A percentile compares a stretch with the other conserved stretches of the same genome.
Conservation (phyloP, 2,797 vertebrate genomes). For the Falco cherrug region DNA sequence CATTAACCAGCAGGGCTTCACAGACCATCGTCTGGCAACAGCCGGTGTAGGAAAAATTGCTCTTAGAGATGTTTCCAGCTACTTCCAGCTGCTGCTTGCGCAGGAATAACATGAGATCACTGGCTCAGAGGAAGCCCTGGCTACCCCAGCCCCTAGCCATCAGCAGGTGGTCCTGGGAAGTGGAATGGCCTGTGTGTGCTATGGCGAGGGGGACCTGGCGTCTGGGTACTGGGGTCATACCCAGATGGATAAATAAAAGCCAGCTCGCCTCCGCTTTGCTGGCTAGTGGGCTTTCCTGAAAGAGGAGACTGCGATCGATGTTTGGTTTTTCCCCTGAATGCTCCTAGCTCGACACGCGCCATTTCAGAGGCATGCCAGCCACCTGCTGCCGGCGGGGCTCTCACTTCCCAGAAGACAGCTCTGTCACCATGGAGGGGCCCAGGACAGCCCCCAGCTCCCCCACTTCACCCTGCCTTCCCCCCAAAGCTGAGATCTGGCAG, state of each 20-base stretch:
- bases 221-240: background rate
- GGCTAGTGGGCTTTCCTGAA: conserved; percentile 14
- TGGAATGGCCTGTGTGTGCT: background rate
- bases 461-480: background rate
- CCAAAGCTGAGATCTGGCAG: background rate
- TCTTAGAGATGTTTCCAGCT: conserved; percentile 35
- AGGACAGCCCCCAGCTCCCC: background rate
- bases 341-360: background rate
- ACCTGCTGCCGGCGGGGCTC: background rate
- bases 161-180: conserved; percentile 18
- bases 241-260: conserved; percentile 20
- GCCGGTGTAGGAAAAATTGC: background rate
- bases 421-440: fast-evolving
- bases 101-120: conserved; percentile 40
- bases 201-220: background rate
- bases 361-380: conserved; percentile 37
- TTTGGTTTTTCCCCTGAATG: conserved; percentile 37
- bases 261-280: background rate
- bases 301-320: conserved; percentile 4
- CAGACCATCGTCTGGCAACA: background rate
- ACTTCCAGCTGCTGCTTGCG: conserved; percentile 28
- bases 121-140: conserved; percentile 29
- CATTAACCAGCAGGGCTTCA: conserved; percentile 24
- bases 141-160: background rate
- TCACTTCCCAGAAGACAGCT: background rate